phyloP scores from a whole-genome alignment of 2,113 vertebrate genomes.

The Amphiprion percula region DNA sequence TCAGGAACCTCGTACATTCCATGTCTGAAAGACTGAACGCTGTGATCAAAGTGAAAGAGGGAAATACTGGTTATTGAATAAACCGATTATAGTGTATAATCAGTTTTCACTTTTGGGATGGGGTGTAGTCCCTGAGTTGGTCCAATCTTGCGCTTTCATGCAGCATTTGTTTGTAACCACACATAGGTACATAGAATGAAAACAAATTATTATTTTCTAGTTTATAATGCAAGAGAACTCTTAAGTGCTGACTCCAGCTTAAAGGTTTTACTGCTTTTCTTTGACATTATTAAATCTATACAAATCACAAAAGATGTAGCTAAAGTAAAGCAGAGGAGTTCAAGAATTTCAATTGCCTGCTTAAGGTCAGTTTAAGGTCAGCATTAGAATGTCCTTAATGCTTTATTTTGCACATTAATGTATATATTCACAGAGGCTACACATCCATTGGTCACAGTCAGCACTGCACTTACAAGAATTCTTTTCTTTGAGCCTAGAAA shows the following conservation, averaged over 20 bases:
- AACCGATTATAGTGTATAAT: too few relatives aligned
- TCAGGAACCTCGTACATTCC: too few relatives aligned
- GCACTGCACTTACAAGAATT: neutral
- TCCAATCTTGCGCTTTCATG: neutral
- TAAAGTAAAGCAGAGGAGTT: slow-evolving; percentile 16
- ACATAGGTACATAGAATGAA: neutral
- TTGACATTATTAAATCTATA: slow-evolving; percentile 21
- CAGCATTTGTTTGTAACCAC: neutral
- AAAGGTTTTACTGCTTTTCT: slow-evolving; percentile 5
- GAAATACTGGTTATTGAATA: too few relatives aligned
- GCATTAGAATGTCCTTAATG: slow-evolving; percentile 10
- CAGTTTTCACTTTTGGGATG: too few relatives aligned
- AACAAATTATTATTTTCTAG: neutral
- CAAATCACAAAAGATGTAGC: slow-evolving; percentile 9
- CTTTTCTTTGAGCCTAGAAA: neutral
- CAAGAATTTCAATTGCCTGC: slow-evolving; percentile 18
- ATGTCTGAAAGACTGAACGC: too few relatives aligned
- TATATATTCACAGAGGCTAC: slow-evolving; percentile 13
- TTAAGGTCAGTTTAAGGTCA: neutral
- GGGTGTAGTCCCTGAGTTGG: too few relatives aligned
- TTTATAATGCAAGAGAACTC: slow-evolving; percentile 6
- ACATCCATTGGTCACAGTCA: slow-evolving; percentile 1
- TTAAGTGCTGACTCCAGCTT: slow-evolving; percentile 5
- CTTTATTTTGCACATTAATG: slow-evolving; percentile 14
- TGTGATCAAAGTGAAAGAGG: too few relatives aligned